Evolutionary conservation across 35 echinoderm and acorn worm genomes (phyloP).

Genomic region (Apostichopus parvimensis): DNA sequence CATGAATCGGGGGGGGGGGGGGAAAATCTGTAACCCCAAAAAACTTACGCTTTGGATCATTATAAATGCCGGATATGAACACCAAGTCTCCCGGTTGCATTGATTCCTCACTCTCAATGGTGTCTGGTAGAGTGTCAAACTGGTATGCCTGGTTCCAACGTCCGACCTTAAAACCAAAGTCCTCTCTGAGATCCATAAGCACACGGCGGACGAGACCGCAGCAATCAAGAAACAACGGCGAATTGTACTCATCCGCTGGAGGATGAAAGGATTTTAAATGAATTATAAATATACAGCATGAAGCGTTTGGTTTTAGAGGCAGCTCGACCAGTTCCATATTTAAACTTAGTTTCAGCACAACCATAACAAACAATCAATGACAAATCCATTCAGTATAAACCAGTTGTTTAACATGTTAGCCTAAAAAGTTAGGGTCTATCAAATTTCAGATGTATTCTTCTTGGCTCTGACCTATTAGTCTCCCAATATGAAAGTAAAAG

Average conservation of each 20-base stretch:
- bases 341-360: too few species aligned
- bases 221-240: conserved; percentile 89
- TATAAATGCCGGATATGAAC: conserved; percentile 87
- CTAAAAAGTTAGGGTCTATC: too few species aligned
- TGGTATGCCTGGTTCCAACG: conserved; percentile 98
- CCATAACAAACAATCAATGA: too few species aligned
- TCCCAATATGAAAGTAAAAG: too few species aligned
- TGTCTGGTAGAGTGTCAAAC: conserved; percentile 84
- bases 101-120: conserved; percentile 53
- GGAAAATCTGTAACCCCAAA: neutral
- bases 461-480: too few species aligned
- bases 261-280: neutral
- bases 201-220: conserved; percentile 79
- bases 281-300: too few species aligned
- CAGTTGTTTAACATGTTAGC: too few species aligned
- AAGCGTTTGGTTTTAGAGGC: too few species aligned
- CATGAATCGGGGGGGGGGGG: too few species aligned
- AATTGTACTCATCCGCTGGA: conserved; percentile 78
- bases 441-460: too few species aligned
- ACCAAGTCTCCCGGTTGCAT: conserved; percentile 96
- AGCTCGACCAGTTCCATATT: too few species aligned
- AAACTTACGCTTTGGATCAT: conserved; percentile 74
- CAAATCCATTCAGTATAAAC: too few species aligned
- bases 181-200: conserved; percentile 84
- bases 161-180: conserved; percentile 90